Evolutionary conservation across 2,888 invertebrate species (phyloP), one percentile per base, ranked within the genome.

Genomic region (Pristionchus maxplancki): DNA sequence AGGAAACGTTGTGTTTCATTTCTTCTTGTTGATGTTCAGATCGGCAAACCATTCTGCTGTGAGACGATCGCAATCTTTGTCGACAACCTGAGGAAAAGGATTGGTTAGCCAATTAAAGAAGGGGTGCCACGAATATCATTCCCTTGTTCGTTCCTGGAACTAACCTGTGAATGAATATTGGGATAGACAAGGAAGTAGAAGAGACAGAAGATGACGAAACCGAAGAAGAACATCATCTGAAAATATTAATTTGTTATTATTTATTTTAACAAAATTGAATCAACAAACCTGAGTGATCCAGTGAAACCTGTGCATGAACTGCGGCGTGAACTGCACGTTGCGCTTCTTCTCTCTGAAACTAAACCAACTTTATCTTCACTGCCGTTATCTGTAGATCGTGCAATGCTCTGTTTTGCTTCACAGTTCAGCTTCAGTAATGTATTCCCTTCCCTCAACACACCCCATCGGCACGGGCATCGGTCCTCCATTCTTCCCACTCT

Each of bases 161-260:
- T n/a, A 1, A 81, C 88, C 81, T 88, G 88, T 20, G 88, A 53
- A 82, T 93, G 92, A 17, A 94, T 89, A 88, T 93, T 92, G 11
- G 94, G 94, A 88, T 94, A 94, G 67, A 94, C 91, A 28, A 94
- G 90, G 89, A 94, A 94, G 89, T 93, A 94, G 91, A 94, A 94
- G 11, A 94, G 90, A 88, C 93, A 93, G 89, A 94, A 94, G 50
- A 93, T 89, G 24, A 93, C 92, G 89, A 94, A 94, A 1, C 93
- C 93, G 88, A 94, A 93, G 90, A 94, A 94, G 90, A 94, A 94
- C 1, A 92, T 87, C 93, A 94, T 93, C 93, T 94, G 90, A 34
- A 91, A 87, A 24, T 31, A 5, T 74, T 50, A 24, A 24, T 50
- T 50, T n/a, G 20, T 81, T n/a, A 50, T 37, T 3, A 50, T 6